Evolutionary conservation across 2,113 vertebrate species (phyloP).

Genomic region (Lanius ludovicianus): DNA sequence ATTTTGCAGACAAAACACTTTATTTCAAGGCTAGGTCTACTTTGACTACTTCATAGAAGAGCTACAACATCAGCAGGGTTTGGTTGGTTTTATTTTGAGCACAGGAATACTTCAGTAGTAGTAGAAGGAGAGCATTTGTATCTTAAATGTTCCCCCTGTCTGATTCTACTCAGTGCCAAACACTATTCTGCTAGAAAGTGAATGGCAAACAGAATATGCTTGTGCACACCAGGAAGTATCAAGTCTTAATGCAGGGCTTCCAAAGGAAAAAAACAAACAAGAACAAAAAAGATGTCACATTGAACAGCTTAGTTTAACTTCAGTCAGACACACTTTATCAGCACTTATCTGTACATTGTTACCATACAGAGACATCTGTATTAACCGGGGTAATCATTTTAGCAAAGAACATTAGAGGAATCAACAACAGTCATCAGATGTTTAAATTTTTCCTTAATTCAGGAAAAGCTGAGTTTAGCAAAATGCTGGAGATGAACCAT

Average conservation of each 20-base stretch:
- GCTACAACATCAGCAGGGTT: neutral
- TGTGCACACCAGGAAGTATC: neutral
- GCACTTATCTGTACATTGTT: neutral
- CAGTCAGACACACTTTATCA: neutral
- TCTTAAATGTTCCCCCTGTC: neutral
- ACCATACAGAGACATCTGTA: neutral
- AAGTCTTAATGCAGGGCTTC: neutral
- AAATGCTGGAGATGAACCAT: neutral
- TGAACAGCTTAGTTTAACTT: neutral
- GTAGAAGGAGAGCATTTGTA: neutral
- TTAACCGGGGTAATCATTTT: neutral
- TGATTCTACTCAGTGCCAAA: neutral
- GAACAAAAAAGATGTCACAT: rapidly evolving
- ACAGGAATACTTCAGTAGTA: neutral
- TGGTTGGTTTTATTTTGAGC: neutral
- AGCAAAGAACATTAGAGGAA: neutral
- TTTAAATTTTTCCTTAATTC: neutral
- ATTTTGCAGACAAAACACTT: neutral
- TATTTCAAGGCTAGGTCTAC: neutral
- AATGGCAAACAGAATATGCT: neutral
- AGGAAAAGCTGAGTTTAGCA: neutral
- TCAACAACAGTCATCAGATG: neutral
- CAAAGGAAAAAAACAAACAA: neutral
- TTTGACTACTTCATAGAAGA: neutral
- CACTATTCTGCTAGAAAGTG: neutral